Conservation (phyloP, 2,797 vertebrate genomes). For the Triplophysa yarkandensis region DNA sequence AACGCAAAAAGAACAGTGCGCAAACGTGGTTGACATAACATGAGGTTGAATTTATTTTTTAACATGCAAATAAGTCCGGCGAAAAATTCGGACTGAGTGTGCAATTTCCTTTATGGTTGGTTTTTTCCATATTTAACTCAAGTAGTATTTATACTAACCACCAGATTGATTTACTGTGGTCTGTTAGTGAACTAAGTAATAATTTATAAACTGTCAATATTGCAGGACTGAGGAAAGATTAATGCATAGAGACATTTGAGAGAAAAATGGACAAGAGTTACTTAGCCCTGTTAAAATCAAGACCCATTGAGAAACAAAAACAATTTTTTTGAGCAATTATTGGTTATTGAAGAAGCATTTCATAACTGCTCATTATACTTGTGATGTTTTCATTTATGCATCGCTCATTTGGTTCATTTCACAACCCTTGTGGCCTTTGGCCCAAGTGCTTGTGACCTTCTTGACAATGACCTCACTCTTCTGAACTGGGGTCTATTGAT, state of each 20-base stretch:
- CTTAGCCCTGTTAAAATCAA: background rate
- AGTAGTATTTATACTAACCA: background rate
- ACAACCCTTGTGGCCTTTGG: conserved; percentile 27
- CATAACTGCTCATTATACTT: background rate
- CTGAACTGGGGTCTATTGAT: conserved; percentile 68
- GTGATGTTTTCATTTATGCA: conserved; percentile 24
- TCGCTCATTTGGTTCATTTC: conserved; percentile 6
- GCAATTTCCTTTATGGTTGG: too few relatives aligned
- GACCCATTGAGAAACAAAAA: background rate
- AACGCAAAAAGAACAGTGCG: too few relatives aligned
- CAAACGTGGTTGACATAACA: too few relatives aligned
- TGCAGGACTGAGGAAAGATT: background rate
- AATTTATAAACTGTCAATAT: conserved; percentile 8
- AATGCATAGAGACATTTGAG: background rate
- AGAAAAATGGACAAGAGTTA: background rate
- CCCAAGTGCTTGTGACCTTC: conserved; percentile 24
- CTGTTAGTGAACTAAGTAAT: background rate
- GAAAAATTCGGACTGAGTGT: too few relatives aligned
- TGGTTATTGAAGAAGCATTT: background rate
- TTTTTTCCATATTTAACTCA: too few relatives aligned
- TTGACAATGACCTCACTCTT: conserved; percentile 54
- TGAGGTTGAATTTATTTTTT: too few relatives aligned
- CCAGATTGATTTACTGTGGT: background rate
- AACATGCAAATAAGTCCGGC: too few relatives aligned
- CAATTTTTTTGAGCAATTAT: background rate